Conservation (phyloP, 2,797 vertebrate genomes). For the Sebastolobus altivelis region DNA sequence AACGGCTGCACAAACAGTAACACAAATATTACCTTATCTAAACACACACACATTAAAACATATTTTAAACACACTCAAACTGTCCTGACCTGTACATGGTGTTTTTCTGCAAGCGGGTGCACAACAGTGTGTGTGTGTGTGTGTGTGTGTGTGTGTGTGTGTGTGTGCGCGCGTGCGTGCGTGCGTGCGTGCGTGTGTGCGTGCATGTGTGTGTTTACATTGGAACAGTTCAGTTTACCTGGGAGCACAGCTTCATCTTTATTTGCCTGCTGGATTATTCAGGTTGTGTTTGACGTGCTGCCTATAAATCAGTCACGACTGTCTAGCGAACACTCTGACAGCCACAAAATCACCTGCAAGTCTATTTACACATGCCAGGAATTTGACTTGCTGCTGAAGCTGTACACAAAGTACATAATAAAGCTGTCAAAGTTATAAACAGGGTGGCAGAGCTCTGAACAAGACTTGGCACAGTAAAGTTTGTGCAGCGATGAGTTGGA, state of each 20-base stretch:
- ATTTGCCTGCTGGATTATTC: slow-evolving; percentile 68
- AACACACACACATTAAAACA: slow-evolving; percentile 3
- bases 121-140: slow-evolving; percentile 12
- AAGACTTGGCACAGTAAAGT: slow-evolving; percentile 52
- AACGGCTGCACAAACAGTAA: slow-evolving; percentile 8
- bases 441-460: slow-evolving; percentile 40
- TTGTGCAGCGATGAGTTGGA: slow-evolving; percentile 28
- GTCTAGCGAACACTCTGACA: slow-evolving; percentile 54
- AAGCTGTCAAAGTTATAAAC: slow-evolving; percentile 75
- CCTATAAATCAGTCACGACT: slow-evolving; percentile 73
- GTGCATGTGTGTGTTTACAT: slow-evolving; percentile 42
- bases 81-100: slow-evolving; percentile 19
- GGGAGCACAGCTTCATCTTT: slow-evolving; percentile 64
- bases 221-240: slow-evolving; percentile 40
- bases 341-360: slow-evolving; percentile 72
- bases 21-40: slow-evolving; percentile 17
- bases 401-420: slow-evolving; percentile 68
- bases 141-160: background rate
- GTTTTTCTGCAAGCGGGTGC: slow-evolving; percentile 10
- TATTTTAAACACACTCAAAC: slow-evolving; percentile 11
- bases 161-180: slow-evolving; percentile 23
- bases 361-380: slow-evolving; percentile 68
- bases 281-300: slow-evolving; percentile 50
- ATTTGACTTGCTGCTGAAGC: slow-evolving; percentile 57
- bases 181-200: slow-evolving; percentile 3